Evolutionary conservation across 2,113 vertebrate species (phyloP), one percentile per base, ranked within the genome.

Genomic region (Entelurus aequoreus): DNA sequence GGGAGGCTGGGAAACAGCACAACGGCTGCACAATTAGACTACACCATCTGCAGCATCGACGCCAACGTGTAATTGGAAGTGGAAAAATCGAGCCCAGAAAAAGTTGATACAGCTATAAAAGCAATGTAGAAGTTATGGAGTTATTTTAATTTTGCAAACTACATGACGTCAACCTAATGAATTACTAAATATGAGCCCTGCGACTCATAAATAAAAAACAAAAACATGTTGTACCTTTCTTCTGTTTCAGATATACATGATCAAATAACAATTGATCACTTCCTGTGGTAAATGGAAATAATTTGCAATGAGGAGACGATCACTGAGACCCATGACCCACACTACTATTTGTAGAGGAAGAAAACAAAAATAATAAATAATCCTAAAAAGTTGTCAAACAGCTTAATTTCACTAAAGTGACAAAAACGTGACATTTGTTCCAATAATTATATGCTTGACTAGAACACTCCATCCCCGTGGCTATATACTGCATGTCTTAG

Each of bases 21-120:
- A 78, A 77, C 63, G 55, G 36, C 66, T 71, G 67, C 72, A 83
- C 77, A 87, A 88, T 86, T 84, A 88, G 77, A 75, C 67, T 69
- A 16, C 56, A 76, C 82, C 82, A 83, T 84, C 86, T 86, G 84
- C 75, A 82, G 59, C 66, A 78, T 62, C 63, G 71, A 66, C 38
- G 48, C 62, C 68, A 76, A 78, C 60, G 60, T 57, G 49, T 48
- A 61, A 63, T 35, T 54, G 55, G 14, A 72, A 71, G 58, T 37
- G n/a, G 50, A 53, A 71, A 58, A 47, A 48, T 52, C 21, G 52
- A 16, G 42, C 57, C 36, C 50, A 38, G 28, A 62, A 65, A 63
- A 37, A 54, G 63, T 28, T 48, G 48, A n/a, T 50, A 35, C 48
- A 35, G 8, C 7, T 56, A 63, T 35, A 63, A 54, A 60, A n/a